Base-by-base conservation (phyloP, 1,140 invertebrate genomes). In the Ganaspis sp. region DNA sequence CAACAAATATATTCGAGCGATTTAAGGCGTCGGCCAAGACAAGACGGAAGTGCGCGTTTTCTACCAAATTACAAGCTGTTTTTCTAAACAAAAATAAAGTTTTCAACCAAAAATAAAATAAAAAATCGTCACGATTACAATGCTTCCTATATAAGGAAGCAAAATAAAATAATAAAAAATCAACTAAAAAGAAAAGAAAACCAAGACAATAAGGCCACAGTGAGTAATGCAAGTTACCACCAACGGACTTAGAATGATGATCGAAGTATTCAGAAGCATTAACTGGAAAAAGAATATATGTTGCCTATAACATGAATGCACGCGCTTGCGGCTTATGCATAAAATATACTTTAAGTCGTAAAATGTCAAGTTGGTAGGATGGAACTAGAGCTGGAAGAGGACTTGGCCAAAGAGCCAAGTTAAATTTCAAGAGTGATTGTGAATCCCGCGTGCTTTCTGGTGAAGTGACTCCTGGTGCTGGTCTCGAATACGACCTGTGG, bases 401-500 rank as follows among this genome's bases (percentile, higher is more conserved):
- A 75, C 19, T 54, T 34, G 26, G 49, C 8, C 69, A 70, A 58
- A 73, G 29, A 58, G 37, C 53, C 6, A 19, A 37, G 12, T 8
- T 19, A 11, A 26, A 64, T 64, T 64, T 12, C 4, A 64, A 64
- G 4, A 26, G 17, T n/a, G 4, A 23, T 26, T 26, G 9, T 15
- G 40, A 42, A 1, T 42, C 70, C 21, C 38, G 37, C 38, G 54
- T 49, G 49, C 12, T 69, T 72, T 73, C 77, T 73, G 80, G 76
- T 81, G 84, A 83, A 74, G 75, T 75, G 73, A 79, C 73, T 53
- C 75, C 84, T 12, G 87, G 85, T 15, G 87, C 85, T 45, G 88
- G 83, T 78, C 91, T 96, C 85, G 95, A 96, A 87, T 95, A 95
- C 89, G 96, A 96, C 87, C 94, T 96, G 92, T 96, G 95, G 95